A percentile compares a stretch with the other conserved stretches of the same genome.
Evolutionary conservation across 2,113 vertebrate genomes (phyloP).

Genomic region (Pterophyllum scalare): DNA sequence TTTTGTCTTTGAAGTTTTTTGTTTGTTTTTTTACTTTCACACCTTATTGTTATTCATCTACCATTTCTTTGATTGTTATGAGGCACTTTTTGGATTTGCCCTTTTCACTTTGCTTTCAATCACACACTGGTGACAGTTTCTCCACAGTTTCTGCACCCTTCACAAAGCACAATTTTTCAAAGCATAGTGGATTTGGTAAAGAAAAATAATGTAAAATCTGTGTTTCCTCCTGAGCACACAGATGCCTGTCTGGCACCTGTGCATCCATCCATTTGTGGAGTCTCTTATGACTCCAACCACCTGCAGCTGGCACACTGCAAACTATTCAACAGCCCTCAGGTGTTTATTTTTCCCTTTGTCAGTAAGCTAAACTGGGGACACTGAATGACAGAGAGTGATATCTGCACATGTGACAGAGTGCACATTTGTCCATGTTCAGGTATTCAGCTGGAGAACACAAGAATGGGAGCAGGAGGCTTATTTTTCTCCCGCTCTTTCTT

Average conservation of each 20-base stretch:
- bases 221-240: slow-evolving; percentile 11
- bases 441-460: slow-evolving; percentile 11
- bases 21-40: not conserved
- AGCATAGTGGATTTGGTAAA: slow-evolving; percentile 27
- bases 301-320: slow-evolving; percentile 38
- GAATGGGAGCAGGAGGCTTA: not conserved
- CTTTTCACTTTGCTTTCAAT: not conserved
- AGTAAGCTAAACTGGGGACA: slow-evolving; percentile 23
- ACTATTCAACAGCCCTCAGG: slow-evolving; percentile 25
- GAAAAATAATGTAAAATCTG: slow-evolving; percentile 35
- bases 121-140: not conserved
- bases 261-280: slow-evolving; percentile 42
- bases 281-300: slow-evolving; percentile 40
- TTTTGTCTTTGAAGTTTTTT: too few relatives aligned
- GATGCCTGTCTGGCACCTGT: slow-evolving; percentile 46
- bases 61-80: not conserved
- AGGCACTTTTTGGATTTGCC: not conserved
- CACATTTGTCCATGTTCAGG: not conserved
- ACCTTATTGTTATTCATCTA: not conserved
- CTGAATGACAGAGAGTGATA: slow-evolving; percentile 1
- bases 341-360: slow-evolving; percentile 46
- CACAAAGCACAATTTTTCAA: not conserved
- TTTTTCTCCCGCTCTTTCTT: not conserved
- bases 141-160: not conserved
- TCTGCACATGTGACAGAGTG: not conserved